Evolutionary conservation across 53 echinoderm and acorn worm species (phyloP), one percentile per base, ranked within the genome.

Genomic region (Holothuria leucospilota): DNA sequence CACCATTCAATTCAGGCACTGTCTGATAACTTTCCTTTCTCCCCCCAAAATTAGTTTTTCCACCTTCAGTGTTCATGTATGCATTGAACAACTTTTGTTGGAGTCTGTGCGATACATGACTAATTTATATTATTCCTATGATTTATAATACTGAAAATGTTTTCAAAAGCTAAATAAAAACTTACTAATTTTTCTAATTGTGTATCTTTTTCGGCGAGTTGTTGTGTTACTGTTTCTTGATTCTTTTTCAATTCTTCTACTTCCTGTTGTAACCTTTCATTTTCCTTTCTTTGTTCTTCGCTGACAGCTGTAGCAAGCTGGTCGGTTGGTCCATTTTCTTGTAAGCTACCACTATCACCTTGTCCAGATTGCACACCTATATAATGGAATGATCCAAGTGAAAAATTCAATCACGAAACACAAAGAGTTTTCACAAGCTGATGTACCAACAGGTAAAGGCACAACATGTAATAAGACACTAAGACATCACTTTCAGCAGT

Each of bases 141-240:
- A 28, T 4, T 68, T 16, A 70, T 7, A 26, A 15, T 7, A 29
- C 29, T 68, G 38, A 25, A 0, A 8, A 13, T 21, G n/a, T 26
- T 65, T 26, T 20, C 20, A 28, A 65, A 65, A 65, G n/a, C 20
- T 8, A 65, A 24, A 65, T 26, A 5, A 20, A 38, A 39, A 52
- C 78, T 56, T 71, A 98, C 99, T 68, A 95, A 62, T 93, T 90
- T 93, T 61, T 97, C 92, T 46, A 98, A 78, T 27, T 83, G 82
- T 8, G 86, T 69, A 24, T 98, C 90, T 65, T 95, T 95, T 13
- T 95, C 95, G 40, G 61, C 8, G 5, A 94, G 73, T 63, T 92
- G 92, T 49, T 88, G 85, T 28, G 63, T 16, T 21, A 94, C 74
- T 49, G 81, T 59, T 16, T 85, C 86, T 11, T 86, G 85, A 41